Evolutionary conservation across 2,113 vertebrate genomes (phyloP), one percentile per base, ranked within the genome.

Genomic region (Chascanopsetta lugubris): DNA sequence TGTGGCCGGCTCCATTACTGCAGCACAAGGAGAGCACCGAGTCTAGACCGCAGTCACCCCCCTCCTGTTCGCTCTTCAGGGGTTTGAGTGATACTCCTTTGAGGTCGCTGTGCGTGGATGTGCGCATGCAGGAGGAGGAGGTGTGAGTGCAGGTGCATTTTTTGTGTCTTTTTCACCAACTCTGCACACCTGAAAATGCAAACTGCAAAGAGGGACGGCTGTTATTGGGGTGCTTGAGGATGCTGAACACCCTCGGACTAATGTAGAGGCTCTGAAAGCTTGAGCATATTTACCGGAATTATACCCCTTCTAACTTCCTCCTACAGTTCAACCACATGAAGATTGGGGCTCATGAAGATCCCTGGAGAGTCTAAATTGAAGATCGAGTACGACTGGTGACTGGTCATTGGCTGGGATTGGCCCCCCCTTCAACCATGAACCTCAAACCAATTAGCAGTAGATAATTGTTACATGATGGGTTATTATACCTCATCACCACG

Each of bases 31-130:
- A 64, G 69, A 63, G 46, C 18, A 56, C 5, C n/a, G n/a, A n/a
- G 18, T 54, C 64, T 46, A 42, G 68, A 85, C 80, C 68, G 63
- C 72, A 62, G 75, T 77, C 84, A 84, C 72, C 75, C 49, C n/a
- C 66, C 69, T 66, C 70, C 76, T 85, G 80, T 77, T n/a, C 74
- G 66, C 80, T 86, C 79, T 73, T 76, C 67, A 71, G 66, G 48
- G 57, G 68, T 70, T 72, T 75, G 82, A 88, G 75, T 75, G 82
- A 82, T 70, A 72, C 46, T 86, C 74, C 64, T 66, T 50, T 40
- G 68, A 71, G 80, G 50, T 57, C 57, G 53, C 68, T 73, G 65
- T 69, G 63, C 15, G 47, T 47, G 49, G 17, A 55, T 61, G 63
- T 69, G 68, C 61, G 55, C 57, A 55, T 59, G 30, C 61, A 51